Evolutionary conservation across 2,113 vertebrate species (phyloP).

Genomic region (Scomber colias): DNA sequence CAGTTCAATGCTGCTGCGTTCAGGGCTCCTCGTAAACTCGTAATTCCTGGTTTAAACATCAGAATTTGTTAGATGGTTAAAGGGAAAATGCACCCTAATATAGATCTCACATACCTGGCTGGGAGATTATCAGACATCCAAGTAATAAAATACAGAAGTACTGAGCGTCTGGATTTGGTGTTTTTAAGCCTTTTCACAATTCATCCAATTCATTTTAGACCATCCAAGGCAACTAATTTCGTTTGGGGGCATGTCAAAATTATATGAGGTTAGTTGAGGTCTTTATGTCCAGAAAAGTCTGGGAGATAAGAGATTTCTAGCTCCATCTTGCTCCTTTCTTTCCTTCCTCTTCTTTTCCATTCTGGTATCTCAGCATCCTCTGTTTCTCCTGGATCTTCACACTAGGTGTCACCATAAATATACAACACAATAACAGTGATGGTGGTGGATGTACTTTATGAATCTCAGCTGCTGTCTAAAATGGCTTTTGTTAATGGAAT

Average conservation of each 20-base stretch:
- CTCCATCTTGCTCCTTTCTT: not conserved
- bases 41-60: accelerated
- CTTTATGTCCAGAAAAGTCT: conserved; percentile 17
- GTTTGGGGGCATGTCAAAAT: too few relatives aligned
- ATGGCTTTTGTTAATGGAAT: too few relatives aligned
- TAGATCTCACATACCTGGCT: too few relatives aligned
- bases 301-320: not conserved
- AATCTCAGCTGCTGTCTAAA: not conserved
- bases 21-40: conserved; percentile 7
- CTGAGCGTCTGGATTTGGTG: too few relatives aligned
- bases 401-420: conserved; percentile 28
- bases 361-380: conserved; percentile 10
- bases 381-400: conserved; percentile 22
- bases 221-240: too few relatives aligned
- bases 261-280: too few relatives aligned
- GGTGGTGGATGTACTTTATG: not conserved
- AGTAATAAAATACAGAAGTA: too few relatives aligned
- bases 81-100: not conserved
- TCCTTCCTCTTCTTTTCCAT: conserved; percentile 11
- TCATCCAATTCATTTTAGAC: too few relatives aligned
- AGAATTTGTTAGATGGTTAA: not conserved
- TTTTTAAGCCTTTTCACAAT: too few relatives aligned
- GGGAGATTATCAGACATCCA: too few relatives aligned
- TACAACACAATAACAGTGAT: not conserved
- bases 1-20: conserved; percentile 10